A percentile compares a stretch with the other conserved stretches of the same genome.
phyloP scores from a whole-genome alignment of 2,888 invertebrate species.

The Eupithecia subumbrata region DNA sequence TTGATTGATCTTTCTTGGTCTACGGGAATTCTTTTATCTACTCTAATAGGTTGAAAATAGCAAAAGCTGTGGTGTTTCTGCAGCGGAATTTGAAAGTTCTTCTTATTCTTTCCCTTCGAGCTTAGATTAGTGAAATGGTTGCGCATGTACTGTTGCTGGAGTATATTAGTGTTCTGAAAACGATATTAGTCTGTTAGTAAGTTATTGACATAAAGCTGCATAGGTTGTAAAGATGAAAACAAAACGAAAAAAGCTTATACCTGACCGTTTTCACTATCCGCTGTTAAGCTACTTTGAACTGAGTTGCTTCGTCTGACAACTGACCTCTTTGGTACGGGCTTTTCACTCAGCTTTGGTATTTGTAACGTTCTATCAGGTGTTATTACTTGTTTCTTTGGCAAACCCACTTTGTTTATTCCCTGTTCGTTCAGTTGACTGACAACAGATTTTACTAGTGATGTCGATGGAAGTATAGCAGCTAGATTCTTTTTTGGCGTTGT shows the following conservation, averaged over 20 bases:
- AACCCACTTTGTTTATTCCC: slow-evolving; percentile 69
- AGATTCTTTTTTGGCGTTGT: slow-evolving; percentile 73
- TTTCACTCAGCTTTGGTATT: slow-evolving; percentile 80
- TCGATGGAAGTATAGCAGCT: slow-evolving; percentile 71
- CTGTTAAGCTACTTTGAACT: slow-evolving; percentile 69
- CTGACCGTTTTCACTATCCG: slow-evolving; percentile 71
- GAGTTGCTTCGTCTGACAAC: slow-evolving; percentile 76
- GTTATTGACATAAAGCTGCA: slow-evolving; percentile 47
- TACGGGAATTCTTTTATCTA: slow-evolving; percentile 82
- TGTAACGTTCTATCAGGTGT: slow-evolving; percentile 77
- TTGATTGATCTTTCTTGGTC: slow-evolving; percentile 77
- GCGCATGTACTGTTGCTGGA: slow-evolving; percentile 83
- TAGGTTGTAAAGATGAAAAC: slow-evolving; percentile 41
- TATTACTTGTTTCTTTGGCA: slow-evolving; percentile 77
- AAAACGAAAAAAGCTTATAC: slow-evolving; percentile 71
- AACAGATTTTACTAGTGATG: slow-evolving; percentile 75
- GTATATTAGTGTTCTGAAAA: slow-evolving; percentile 86
- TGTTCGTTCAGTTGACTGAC: slow-evolving; percentile 73
- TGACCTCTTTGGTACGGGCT: slow-evolving; percentile 78
- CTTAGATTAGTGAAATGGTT: slow-evolving; percentile 82
- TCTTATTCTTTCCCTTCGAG: slow-evolving; percentile 82
- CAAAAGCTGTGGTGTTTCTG: slow-evolving; percentile 88
- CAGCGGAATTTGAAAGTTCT: slow-evolving; percentile 86
- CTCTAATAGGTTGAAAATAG: slow-evolving; percentile 86
- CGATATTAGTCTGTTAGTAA: slow-evolving; percentile 67